A percentile compares a stretch with the other conserved stretches of the same genome.
These are phyloP conservation scores for Toxotes lorentzi DNA, from an alignment of 2,797 vertebrate species.

Conservation along the genomic window DNA sequence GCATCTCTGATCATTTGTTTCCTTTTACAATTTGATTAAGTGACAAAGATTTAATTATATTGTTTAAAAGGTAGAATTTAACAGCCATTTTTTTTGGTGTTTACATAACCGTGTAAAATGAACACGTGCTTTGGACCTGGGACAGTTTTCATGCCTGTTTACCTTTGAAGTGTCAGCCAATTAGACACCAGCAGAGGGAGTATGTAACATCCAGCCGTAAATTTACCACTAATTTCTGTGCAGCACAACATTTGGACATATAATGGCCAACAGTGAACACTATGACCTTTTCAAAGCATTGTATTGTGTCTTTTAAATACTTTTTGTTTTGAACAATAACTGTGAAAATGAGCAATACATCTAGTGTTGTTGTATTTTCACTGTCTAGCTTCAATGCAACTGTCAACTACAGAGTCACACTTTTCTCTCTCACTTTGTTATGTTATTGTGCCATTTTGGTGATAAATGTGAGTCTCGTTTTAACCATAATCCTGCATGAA, in stretches of 20 bases:
- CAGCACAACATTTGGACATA: neutral
- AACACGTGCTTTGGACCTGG: no score
- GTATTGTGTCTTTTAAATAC: neutral
- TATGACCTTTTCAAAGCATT: neutral
- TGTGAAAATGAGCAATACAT: conserved; percentile 27
- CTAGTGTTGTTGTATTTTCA: conserved; percentile 37
- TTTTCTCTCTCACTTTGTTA: conserved; percentile 48
- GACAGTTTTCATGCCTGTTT: no score
- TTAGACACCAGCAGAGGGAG: no score
- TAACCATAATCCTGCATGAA: conserved; percentile 54
- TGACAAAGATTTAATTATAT: no score
- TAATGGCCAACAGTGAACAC: neutral
- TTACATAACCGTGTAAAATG: no score
- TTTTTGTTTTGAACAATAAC: neutral
- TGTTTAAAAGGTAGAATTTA: no score
- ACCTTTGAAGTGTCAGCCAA: no score
- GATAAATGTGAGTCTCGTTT: conserved; percentile 41
- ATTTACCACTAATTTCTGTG: no score
- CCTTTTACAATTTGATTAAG: no score
- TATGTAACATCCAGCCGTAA: no score
- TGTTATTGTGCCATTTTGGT: conserved; percentile 53
- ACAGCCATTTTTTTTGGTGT: no score
- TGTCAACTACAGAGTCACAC: conserved; percentile 38
- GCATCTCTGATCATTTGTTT: no score
- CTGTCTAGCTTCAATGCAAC: conserved; percentile 60